Conservation (phyloP, 1,140 invertebrate species). For the Aricia agestis region DNA sequence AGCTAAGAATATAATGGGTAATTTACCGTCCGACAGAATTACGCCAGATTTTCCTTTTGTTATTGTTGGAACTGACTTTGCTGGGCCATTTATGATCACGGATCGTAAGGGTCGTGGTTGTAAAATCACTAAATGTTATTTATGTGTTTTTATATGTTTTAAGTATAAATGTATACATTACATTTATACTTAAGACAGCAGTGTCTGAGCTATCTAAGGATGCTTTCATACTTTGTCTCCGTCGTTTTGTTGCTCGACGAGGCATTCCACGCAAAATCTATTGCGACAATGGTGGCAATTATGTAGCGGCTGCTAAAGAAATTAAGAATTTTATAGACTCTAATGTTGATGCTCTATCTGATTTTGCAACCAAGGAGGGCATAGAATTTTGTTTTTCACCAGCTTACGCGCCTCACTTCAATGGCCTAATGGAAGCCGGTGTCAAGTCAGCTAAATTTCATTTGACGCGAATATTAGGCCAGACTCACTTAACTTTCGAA, state of each 20-base stretch:
- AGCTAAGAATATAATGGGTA: too few relatives aligned
- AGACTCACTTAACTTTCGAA: too few relatives aligned
- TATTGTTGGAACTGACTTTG: slow-evolving; percentile 32
- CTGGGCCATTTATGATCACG: slow-evolving; percentile 34
- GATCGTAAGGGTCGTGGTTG: slow-evolving; percentile 35
- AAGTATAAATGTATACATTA: too few relatives aligned
- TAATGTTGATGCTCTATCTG: neutral
- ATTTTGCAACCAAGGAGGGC: too few relatives aligned
- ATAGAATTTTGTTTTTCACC: too few relatives aligned
- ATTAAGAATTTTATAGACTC: slow-evolving; percentile 21
- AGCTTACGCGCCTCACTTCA: too few relatives aligned
- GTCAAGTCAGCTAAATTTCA: too few relatives aligned
- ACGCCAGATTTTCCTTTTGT: too few relatives aligned
- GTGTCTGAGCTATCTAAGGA: slow-evolving; percentile 18
- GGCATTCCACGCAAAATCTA: slow-evolving; percentile 24
- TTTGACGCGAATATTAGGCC: too few relatives aligned
- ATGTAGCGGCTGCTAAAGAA: slow-evolving; percentile 23
- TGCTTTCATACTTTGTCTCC: slow-evolving; percentile 31
- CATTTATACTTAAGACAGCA: too few relatives aligned
- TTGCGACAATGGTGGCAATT: slow-evolving; percentile 27
- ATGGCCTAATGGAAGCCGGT: too few relatives aligned
- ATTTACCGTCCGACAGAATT: too few relatives aligned
- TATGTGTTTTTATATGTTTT: slow-evolving; percentile 34
- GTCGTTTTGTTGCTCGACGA: slow-evolving; percentile 25
- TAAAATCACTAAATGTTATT: slow-evolving; percentile 31